Evolutionary conservation across 2,888 invertebrate genomes (phyloP).

Genomic region (Mayetiola destructor): DNA sequence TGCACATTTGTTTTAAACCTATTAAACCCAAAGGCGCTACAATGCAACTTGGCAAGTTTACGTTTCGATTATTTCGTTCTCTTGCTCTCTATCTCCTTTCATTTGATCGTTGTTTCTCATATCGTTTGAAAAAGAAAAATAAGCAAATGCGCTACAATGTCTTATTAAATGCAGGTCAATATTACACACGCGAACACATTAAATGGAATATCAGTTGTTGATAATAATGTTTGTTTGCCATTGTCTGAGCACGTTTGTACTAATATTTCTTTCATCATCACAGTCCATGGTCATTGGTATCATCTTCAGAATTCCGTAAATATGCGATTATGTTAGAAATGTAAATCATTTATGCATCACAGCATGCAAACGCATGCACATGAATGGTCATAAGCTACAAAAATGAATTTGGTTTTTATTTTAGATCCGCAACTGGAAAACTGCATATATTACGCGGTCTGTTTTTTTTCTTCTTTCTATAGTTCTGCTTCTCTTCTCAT

Average conservation of each 20-base stretch:
- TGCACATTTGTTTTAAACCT: too few relatives aligned
- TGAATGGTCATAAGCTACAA: neutral
- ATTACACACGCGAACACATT: neutral
- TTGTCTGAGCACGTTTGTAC: neutral
- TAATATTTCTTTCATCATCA: neutral
- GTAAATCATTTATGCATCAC: neutral
- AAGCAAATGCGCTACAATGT: neutral
- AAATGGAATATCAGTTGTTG: constrained; percentile 1
- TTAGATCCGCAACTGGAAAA: neutral
- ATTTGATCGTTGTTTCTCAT: neutral
- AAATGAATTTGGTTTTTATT: neutral
- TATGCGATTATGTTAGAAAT: neutral
- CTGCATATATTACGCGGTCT: constrained; percentile 2
- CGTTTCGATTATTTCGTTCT: neutral
- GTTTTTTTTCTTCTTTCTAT: constrained; percentile 5
- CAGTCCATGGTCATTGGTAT: neutral
- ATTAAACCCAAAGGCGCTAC: too few relatives aligned
- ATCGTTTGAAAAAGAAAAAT: neutral
- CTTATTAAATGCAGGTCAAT: constrained; percentile 9
- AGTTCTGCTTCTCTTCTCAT: neutral
- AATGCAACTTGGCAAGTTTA: neutral
- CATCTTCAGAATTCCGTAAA: neutral
- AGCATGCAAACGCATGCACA: neutral
- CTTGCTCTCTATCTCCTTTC: neutral
- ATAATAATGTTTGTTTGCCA: neutral